Base-by-base conservation (phyloP, 2,888 invertebrate species). In the Xylocampa areola region DNA sequence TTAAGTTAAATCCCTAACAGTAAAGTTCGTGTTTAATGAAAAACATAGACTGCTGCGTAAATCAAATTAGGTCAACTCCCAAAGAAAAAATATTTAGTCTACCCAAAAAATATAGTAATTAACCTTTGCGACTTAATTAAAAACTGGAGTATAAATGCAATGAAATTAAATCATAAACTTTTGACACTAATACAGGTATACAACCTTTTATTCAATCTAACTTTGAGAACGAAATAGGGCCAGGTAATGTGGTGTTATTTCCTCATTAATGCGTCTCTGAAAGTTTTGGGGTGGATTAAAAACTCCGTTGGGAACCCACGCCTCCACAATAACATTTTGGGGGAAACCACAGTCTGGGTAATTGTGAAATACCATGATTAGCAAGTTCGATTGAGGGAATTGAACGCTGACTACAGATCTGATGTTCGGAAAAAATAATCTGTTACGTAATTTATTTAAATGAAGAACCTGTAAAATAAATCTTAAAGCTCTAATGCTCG, bases 121-220 rank as follows among this genome's bases (percentile, higher is more conserved):
- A 49, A 61, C 37, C 43, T 37, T 36, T 11, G 29, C 21, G 44
- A 67, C 62, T 53, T 66, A 59, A 62, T 68, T 73, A 60, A 71
- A 74, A 64, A 51, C 55, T 48, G 21, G 48, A 55, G 44, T 21
- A 45, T 73, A 79, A 78, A 77, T 77, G 72, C 73, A 80, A 84
- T 86, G 80, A 87, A 87, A 90, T 88, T 87, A 87, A 87, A 89
- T 89, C 84, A 87, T 86, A 85, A 90, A 89, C 81, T 88, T 88
- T 68, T 77, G 78, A 81, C 83, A 79, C 76, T 86, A 86, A 87
- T 85, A 81, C 77, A 81, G 77, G 80, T 82, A 84, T 76, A 82
- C 81, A 85, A 88, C 87, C 87, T 90, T 90, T 89, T 90, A 92
- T 92, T 92, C 91, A 91, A 91, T 91, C 85, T 88, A 91, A 92